These are phyloP conservation scores for Lonchura striata DNA, from an alignment of 2,113 vertebrate genomes.

Conservation along the genomic window DNA sequence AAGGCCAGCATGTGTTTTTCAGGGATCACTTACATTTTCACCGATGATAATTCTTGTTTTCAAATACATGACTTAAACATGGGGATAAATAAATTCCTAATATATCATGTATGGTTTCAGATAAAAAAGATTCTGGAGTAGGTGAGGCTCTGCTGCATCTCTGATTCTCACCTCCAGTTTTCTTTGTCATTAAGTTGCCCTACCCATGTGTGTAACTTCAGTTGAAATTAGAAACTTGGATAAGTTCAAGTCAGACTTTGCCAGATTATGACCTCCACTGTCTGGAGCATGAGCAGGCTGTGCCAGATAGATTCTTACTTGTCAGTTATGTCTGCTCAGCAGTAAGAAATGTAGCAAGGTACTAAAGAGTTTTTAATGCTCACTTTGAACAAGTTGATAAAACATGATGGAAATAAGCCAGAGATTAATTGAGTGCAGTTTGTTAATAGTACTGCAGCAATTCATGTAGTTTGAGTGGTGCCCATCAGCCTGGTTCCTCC, in stretches of 20 bases:
- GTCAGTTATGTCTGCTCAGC: neutral
- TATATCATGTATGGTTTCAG: neutral
- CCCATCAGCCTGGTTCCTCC: neutral
- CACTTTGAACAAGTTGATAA: conserved; percentile 17
- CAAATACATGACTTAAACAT: neutral
- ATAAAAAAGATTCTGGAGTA: neutral
- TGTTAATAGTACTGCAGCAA: neutral
- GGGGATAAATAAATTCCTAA: neutral
- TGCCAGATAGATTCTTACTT: neutral
- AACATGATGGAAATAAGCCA: neutral
- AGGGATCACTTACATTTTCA: neutral
- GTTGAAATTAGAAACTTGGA: neutral
- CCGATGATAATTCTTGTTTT: neutral
- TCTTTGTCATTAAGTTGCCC: neutral
- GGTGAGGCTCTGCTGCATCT: neutral
- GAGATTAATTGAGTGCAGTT: neutral
- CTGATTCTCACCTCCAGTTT: neutral
- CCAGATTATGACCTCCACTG: neutral
- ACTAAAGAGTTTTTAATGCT: conserved; percentile 1
- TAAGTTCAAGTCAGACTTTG: neutral
- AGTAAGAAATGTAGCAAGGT: neutral
- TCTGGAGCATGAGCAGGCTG: neutral
- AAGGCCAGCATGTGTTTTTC: neutral
- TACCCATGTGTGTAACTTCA: neutral
- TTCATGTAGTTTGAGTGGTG: neutral